phyloP scores from a whole-genome alignment of 2,888 invertebrate genomes.

The Rhyacophila evoluta region DNA sequence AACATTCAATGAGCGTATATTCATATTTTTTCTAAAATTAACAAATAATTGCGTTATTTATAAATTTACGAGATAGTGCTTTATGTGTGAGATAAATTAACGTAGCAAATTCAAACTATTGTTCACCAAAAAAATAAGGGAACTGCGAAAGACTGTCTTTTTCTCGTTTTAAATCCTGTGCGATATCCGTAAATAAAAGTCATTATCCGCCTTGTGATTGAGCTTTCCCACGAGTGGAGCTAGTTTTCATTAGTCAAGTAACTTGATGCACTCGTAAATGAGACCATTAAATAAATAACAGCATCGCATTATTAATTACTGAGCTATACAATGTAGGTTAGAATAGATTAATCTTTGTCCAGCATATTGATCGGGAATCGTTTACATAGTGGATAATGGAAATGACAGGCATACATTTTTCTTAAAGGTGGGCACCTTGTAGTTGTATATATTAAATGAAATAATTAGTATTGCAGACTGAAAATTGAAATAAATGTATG shows the following conservation, averaged over 20 bases:
- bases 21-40: no score
- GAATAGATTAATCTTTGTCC: slow-evolving; percentile 1
- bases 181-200: background rate
- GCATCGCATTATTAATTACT: slow-evolving; percentile 40
- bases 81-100: no score
- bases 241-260: background rate
- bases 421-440: no score
- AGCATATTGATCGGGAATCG: background rate
- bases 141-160: background rate
- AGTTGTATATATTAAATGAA: no score
- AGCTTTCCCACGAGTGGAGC: slow-evolving; percentile 7
- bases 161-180: no score
- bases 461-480: no score
- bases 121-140: no score
- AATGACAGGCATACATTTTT: background rate
- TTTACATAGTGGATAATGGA: background rate
- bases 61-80: no score
- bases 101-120: no score
- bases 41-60: no score
- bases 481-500: no score
- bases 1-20: no score
- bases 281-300: background rate
- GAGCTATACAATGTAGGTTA: slow-evolving; percentile 36
- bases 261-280: slow-evolving; percentile 7
- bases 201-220: background rate